Base-by-base conservation (phyloP, 2,888 invertebrate species). In the Latrodectus elegans region DNA sequence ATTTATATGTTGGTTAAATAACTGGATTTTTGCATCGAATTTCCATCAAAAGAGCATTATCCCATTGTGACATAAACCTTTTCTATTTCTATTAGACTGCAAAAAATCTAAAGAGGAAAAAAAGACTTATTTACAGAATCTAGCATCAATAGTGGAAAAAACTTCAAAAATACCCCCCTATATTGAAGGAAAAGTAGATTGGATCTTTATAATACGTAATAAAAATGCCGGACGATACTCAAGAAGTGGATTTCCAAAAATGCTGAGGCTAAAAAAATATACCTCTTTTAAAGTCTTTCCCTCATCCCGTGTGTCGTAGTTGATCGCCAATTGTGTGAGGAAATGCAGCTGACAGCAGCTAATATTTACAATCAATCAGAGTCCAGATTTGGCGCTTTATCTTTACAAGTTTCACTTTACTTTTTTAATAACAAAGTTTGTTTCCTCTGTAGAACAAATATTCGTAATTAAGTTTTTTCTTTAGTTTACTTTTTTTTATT, bases 151-250 rank as follows among this genome's bases (percentile, higher is more conserved):
- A 74, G 49, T 70, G 68, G 52, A 67, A 67, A 75, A 73, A 79
- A 51, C 12, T 49, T 49, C 72, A 72, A 78, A 84, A 84, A 84
- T 74, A 74, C 74, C 78, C 68, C 64, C 68, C 64, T 22, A 71
- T 67, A 74, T 75, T 75, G 70, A 70, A 75, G 51, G 38, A 79
- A 55, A 75, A 75, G 53, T 49, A 71, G 75, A 70, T 85, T 85
- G 74, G 79, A 85, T 85, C 85, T 79, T 73, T 79, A 80, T 85
- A 85, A 79, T 75, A 53, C 75, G 85, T 64, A 60, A 79, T 85
- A 85, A 85, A 85, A 85, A 80, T 85, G 85, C 85, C 79, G 78
- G 79, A 68, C 85, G 79, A 52, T 80, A 74, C 75, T 75, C 74
- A 67, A 38, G 73, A 51, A 64, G 85, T 49, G 79, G 79, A 79